Conservation (phyloP, 2,888 invertebrate genomes). For the Orthosia gothica region DNA sequence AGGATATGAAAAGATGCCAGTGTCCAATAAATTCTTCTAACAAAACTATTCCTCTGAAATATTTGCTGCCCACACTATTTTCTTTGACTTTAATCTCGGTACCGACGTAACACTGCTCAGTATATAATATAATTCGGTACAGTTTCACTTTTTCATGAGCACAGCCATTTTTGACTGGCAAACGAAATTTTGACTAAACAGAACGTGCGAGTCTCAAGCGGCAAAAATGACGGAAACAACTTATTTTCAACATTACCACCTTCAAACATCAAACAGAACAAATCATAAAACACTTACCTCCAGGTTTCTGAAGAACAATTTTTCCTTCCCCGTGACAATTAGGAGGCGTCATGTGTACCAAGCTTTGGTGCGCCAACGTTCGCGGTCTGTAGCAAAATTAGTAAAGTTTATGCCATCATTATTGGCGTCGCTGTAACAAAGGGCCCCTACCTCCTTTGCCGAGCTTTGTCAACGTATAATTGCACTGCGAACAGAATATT, state of each 20-base stretch:
- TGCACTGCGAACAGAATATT: conserved; percentile 70
- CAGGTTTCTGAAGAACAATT: conserved; percentile 17
- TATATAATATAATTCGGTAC: no score
- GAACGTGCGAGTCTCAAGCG: not conserved
- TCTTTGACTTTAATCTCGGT: no score
- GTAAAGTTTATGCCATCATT: conserved; percentile 86
- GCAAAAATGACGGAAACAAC: not conserved
- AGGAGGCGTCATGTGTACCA: conserved; percentile 51
- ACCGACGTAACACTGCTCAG: not conserved
- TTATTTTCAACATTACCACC: conserved; percentile 2
- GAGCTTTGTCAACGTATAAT: conserved; percentile 83
- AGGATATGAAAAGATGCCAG: not conserved
- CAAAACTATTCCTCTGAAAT: not conserved
- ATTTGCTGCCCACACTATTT: not conserved
- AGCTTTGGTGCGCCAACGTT: conserved; percentile 62
- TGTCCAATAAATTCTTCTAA: not conserved
- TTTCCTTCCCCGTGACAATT: conserved; percentile 45
- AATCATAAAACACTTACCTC: conserved; percentile 10
- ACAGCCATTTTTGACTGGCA: not conserved
- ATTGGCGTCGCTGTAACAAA: conserved; percentile 84
- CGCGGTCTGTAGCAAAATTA: conserved; percentile 84
- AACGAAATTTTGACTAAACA: not conserved
- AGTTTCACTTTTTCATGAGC: not conserved
- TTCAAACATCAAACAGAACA: conserved; percentile 11
- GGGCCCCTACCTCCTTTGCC: conserved; percentile 74